Evolutionary conservation across 2,888 invertebrate genomes (phyloP), one percentile per base, ranked within the genome.

Genomic region (Ormia ochracea): DNA sequence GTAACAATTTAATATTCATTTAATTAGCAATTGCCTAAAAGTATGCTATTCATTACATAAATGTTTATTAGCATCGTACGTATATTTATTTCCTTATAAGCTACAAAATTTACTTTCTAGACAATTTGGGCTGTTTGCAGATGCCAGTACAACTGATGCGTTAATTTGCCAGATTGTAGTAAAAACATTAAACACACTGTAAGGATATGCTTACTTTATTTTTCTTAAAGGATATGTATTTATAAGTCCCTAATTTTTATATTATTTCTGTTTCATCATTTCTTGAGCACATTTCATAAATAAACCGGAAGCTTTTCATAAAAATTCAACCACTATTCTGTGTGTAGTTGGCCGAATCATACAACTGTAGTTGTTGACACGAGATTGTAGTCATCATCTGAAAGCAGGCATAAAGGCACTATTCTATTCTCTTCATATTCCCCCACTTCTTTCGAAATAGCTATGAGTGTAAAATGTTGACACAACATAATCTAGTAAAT

Each of bases 341-440:
- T 66, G 59, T 79, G 65, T 54, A 52, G 66, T 61, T 80, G 75
- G 69, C 79, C 75, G 66, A 70, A 79, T 78, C 70, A 66, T 31
- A 78, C 54, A 66, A 56, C 76, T 68, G 72, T 56, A 68, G 68
- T 63, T 75, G 79, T 72, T 72, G 41, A 59, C 75, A 79, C 26
- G 54, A 72, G 76, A 58, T 68, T 63, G 63, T 48, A 78, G 66
- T 43, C 12, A n/a, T 26, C 54, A 68, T 9, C 54, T 26, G n/a
- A 52, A 61, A 38, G 12, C 6, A 31, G 6, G 10, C 10, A 4
- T 31, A 31, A 31, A 9, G 6, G 7, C 31, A 9, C 10, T 2
- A 43, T 17, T 38, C 12, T 43, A 61, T 45, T 36, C 14, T 9
- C 59, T 41, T 2, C 10, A 31, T 12, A 28, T 43, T 48, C 48